Evolutionary conservation across 1,140 invertebrate species (phyloP), one percentile per base, ranked within the genome.

Genomic region (Agraylea sexmaculata): DNA sequence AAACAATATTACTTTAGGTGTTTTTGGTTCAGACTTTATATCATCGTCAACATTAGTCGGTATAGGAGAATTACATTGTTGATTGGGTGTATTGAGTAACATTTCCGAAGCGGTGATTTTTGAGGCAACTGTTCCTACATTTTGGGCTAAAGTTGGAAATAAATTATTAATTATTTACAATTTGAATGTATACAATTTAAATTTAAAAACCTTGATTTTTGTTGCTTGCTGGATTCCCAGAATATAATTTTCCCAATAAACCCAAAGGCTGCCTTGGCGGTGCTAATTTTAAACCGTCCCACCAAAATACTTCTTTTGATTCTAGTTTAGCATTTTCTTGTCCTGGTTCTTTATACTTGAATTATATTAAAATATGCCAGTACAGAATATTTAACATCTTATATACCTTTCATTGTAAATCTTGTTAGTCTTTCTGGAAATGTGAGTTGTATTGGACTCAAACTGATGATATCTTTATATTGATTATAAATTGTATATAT

Each of bases 351-450:
- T 32, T 12, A 23, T n/a, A n/a, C n/a, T n/a, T n/a, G n/a, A n/a
- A n/a, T n/a, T n/a, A n/a, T n/a, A n/a, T n/a, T n/a, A n/a, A n/a
- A n/a, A n/a, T n/a, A n/a, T n/a, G n/a, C n/a, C n/a, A n/a, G n/a
- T n/a, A n/a, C n/a, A n/a, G n/a, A n/a, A n/a, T n/a, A n/a, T n/a
- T n/a, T n/a, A n/a, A n/a, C n/a, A n/a, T n/a, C n/a, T n/a, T n/a
- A n/a, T n/a, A n/a, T 32, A 69, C 75, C 75, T 58, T 71, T 66
- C 2, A 72, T 60, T 2, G 78, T 69, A 3, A 80, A 52, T 47
- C 74, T 55, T 2, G 74, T 78, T n/a, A 79, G 67, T 47, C 74
- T 66, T 52, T 80, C 78, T 0, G 77, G 75, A 51, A 77, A 77
- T 48, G 77, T 66, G 25, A 77, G 58, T 44, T 75, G 69, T 0